A percentile compares a stretch with the other conserved stretches of the same genome.
These are phyloP conservation scores for Lacerta agilis DNA, from an alignment of 2,797 vertebrate species.

Conservation along the genomic window DNA sequence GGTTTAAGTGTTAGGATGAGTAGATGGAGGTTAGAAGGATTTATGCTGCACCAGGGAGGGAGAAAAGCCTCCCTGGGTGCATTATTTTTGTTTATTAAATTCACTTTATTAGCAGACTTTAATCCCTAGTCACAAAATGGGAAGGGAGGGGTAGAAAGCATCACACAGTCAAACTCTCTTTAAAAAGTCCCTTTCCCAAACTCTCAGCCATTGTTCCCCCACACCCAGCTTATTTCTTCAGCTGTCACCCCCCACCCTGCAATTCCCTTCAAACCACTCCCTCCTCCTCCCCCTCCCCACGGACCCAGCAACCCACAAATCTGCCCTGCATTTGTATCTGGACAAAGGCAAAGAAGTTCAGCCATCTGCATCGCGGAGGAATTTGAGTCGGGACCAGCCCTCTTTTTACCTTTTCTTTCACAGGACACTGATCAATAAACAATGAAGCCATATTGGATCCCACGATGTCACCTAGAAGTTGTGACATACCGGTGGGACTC, in stretches of 20 bases:
- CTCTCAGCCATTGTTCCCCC: neutral
- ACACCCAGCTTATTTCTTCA: neutral
- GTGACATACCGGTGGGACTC: neutral
- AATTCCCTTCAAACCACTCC: neutral
- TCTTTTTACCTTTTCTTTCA: neutral
- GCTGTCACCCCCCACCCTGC: neutral
- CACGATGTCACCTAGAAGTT: neutral
- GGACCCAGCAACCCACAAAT: neutral
- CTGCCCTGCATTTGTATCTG: conserved; percentile 17
- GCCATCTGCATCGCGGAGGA: accelerated
- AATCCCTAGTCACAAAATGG: conserved; percentile 25
- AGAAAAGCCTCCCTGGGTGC: conserved; percentile 36
- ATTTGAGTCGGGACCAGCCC: too few species aligned
- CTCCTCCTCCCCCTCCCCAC: too few species aligned
- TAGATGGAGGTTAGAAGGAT: conserved; percentile 62
- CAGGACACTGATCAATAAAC: too few species aligned
- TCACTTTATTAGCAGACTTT: conserved; percentile 49
- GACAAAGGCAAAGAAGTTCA: neutral
- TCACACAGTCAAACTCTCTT: conserved; percentile 3
- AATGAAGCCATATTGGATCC: neutral
- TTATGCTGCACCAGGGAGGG: conserved; percentile 66
- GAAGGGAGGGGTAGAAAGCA: neutral
- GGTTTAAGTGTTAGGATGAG: conserved; percentile 61
- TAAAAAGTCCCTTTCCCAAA: neutral
- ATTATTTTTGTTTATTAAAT: conserved; percentile 30